These are phyloP conservation scores for Stigmatopora argus DNA, from an alignment of 2,113 vertebrate genomes.

Conservation along the genomic window DNA sequence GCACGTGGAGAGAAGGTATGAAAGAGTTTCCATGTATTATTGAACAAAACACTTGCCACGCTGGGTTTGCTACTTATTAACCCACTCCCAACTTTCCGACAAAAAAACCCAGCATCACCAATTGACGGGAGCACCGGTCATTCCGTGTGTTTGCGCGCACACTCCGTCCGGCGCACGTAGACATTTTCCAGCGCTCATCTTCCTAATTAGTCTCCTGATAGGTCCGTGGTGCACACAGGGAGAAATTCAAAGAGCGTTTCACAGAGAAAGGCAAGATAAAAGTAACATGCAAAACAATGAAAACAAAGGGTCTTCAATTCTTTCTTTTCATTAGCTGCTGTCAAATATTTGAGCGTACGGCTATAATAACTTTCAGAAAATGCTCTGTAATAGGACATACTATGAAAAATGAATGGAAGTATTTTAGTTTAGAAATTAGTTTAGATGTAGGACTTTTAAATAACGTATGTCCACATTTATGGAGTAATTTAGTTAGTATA, in stretches of 20 bases:
- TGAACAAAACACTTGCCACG: constrained; percentile 46
- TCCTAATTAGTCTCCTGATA: constrained; percentile 46
- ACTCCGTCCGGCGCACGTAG: neutral
- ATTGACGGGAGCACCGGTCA: no score
- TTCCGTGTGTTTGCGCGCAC: neutral
- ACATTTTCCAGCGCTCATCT: constrained; percentile 28
- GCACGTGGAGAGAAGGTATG: constrained; percentile 30
- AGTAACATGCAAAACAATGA: constrained; percentile 17
- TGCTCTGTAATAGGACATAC: neutral
- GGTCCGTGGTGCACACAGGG: constrained; percentile 13
- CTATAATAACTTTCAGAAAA: constrained; percentile 3
- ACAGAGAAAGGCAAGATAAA: neutral
- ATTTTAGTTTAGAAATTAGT: no score
- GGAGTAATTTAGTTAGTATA: no score
- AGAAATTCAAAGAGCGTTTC: constrained; percentile 2
- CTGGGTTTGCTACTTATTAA: constrained; percentile 12
- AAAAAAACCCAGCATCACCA: no score
- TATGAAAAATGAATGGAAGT: neutral
- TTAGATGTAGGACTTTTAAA: no score
- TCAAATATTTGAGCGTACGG: neutral
- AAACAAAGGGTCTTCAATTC: constrained; percentile 1
- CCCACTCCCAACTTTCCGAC: no score
- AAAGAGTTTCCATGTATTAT: constrained; percentile 45
- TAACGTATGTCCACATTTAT: no score
- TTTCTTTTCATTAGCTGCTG: neutral